Evolutionary conservation across 2,113 vertebrate genomes (phyloP).

Genomic region (Orthonyx spaldingii): DNA sequence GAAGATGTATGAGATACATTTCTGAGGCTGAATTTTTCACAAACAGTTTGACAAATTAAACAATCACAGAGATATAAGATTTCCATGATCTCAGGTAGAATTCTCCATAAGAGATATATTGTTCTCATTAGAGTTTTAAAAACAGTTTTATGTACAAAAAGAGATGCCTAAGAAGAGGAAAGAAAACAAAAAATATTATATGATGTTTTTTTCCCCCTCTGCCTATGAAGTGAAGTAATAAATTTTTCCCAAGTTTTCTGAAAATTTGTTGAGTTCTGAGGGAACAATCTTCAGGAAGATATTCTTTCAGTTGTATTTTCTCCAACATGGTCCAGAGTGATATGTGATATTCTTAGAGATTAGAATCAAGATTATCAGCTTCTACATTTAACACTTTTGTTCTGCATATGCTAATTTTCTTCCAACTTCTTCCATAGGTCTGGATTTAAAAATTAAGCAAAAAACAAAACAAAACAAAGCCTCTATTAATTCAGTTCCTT

Average conservation of each 20-base stretch:
- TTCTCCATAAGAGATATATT: constrained; percentile 38
- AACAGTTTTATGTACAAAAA: constrained; percentile 24
- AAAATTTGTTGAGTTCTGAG: background rate
- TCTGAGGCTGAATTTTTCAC: constrained; percentile 22
- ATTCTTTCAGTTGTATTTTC: background rate
- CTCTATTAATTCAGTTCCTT: background rate
- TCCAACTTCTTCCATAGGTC: background rate
- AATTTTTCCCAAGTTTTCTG: background rate
- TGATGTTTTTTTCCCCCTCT: background rate
- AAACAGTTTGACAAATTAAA: constrained; percentile 61
- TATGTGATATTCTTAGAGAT: background rate
- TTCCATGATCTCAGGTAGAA: constrained; percentile 27
- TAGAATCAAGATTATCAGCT: background rate
- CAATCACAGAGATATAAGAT: constrained; percentile 22
- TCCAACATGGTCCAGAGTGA: background rate
- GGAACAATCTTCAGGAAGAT: background rate
- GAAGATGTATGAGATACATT: constrained; percentile 45
- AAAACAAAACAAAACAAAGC: fast-evolving
- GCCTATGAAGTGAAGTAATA: background rate
- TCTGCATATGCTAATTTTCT: background rate
- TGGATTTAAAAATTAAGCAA: background rate
- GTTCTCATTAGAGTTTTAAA: constrained; percentile 41
- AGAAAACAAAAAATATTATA: background rate
- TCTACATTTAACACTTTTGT: background rate
- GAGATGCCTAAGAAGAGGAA: background rate